Percentiles rank a stretch among this genome's conserved stretches.
Evolutionary conservation across 2,113 vertebrate genomes (phyloP).

Genomic region (Chloropsis hardwickii): DNA sequence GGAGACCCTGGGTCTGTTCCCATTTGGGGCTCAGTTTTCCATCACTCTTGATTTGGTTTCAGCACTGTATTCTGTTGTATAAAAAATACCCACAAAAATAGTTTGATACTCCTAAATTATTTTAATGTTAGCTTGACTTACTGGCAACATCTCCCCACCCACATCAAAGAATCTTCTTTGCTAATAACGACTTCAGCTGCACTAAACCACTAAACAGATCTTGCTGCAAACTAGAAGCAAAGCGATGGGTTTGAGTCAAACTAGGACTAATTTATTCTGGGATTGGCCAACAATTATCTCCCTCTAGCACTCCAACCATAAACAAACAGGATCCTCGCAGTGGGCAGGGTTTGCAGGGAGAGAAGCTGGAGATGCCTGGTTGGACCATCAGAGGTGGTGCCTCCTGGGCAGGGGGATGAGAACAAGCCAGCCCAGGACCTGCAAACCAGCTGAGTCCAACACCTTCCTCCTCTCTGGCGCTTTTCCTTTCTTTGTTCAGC

Average conservation of each 20-base stretch:
- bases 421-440: neutral
- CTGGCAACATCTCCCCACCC: neutral
- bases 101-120: neutral
- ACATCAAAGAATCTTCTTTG: neutral
- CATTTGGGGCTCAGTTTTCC: neutral
- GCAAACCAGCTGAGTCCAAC: neutral
- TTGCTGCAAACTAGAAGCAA: neutral
- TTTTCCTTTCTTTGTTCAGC: neutral
- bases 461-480: neutral
- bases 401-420: neutral
- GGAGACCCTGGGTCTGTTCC: no score
- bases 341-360: neutral
- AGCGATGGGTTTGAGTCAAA: neutral
- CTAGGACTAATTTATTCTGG: neutral
- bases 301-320: neutral
- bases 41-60: neutral
- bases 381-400: neutral
- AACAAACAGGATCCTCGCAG: rapidly evolving
- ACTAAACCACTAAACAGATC: neutral
- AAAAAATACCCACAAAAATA: neutral
- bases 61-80: neutral
- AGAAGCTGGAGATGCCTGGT: neutral
- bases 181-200: neutral
- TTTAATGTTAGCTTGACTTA: neutral
- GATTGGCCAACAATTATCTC: neutral